Conservation (phyloP, 2,797 vertebrate genomes). For the Epinephelus malabaricus region DNA sequence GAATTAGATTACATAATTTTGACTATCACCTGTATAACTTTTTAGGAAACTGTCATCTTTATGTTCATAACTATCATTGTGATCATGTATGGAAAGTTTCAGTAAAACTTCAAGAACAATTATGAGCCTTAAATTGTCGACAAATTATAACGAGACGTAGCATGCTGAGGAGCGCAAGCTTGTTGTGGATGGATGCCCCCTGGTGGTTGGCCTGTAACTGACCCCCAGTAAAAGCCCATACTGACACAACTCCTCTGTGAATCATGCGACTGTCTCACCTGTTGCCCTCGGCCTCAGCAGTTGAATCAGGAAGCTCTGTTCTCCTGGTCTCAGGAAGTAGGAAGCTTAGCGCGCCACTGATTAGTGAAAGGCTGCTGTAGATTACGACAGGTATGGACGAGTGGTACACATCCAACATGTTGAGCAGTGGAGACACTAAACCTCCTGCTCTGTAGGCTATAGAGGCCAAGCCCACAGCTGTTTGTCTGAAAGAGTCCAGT, state of each 20-base stretch:
- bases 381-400: conserved; percentile 79
- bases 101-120: neutral
- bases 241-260: neutral
- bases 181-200: neutral
- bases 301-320: conserved; percentile 80
- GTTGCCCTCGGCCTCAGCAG: conserved; percentile 1
- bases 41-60: neutral
- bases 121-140: neutral
- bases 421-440: conserved; percentile 83
- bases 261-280: conserved; percentile 43
- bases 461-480: conserved; percentile 83
- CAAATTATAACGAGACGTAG: neutral
- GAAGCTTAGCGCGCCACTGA: conserved; percentile 75
- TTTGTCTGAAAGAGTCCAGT: conserved; percentile 80
- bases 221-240: neutral
- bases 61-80: neutral
- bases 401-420: conserved; percentile 81
- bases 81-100: neutral
- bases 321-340: conserved; percentile 87
- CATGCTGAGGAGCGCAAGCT: too few species aligned
- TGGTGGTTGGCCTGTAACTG: neutral
- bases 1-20: neutral
- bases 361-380: conserved; percentile 77
- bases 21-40: neutral
- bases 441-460: conserved; percentile 64